Percentiles rank a stretch among this genome's conserved stretches.
phyloP scores from a whole-genome alignment of 1,140 invertebrate genomes.

The Drosophila triauraria region DNA sequence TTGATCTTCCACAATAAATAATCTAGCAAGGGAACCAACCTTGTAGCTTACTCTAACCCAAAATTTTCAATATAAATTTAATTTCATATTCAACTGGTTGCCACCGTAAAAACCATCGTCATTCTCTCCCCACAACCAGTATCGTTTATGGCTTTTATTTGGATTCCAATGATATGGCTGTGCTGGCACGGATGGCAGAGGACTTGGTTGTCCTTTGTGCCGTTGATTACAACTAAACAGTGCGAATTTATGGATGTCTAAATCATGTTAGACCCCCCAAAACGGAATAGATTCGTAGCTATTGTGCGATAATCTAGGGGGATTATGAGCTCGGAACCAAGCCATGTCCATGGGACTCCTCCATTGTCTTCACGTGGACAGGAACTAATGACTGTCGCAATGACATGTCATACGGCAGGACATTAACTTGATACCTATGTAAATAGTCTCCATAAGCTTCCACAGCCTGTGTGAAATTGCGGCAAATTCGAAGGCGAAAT shows the following conservation, averaged over 20 bases:
- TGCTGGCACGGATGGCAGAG: slow-evolving; percentile 38
- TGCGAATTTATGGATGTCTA: slow-evolving; percentile 61
- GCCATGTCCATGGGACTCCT: neutral
- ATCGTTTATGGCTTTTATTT: slow-evolving; percentile 31
- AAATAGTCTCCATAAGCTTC: slow-evolving; percentile 9
- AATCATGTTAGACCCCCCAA: slow-evolving; percentile 39
- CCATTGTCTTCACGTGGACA: slow-evolving; percentile 19
- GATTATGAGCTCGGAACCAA: slow-evolving; percentile 30
- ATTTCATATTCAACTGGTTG: slow-evolving; percentile 71
- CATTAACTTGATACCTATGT: slow-evolving; percentile 15
- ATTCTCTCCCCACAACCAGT: neutral
- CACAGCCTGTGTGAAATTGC: neutral
- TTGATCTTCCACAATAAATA: too few relatives aligned
- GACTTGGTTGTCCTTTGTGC: slow-evolving; percentile 9
- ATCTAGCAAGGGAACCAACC: neutral
- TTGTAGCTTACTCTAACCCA: neutral
- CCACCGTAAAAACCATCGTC: slow-evolving; percentile 12
- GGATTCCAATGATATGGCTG: slow-evolving; percentile 43
- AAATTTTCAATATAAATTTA: slow-evolving; percentile 33
- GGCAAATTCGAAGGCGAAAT: slow-evolving; percentile 1
- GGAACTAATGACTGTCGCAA: slow-evolving; percentile 37
- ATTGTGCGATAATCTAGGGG: slow-evolving; percentile 45
- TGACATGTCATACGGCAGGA: slow-evolving; percentile 17
- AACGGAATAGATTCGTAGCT: slow-evolving; percentile 16
- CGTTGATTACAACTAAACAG: slow-evolving; percentile 56